phyloP scores from a whole-genome alignment of 2,888 invertebrate genomes.

The Lymantria monacha region DNA sequence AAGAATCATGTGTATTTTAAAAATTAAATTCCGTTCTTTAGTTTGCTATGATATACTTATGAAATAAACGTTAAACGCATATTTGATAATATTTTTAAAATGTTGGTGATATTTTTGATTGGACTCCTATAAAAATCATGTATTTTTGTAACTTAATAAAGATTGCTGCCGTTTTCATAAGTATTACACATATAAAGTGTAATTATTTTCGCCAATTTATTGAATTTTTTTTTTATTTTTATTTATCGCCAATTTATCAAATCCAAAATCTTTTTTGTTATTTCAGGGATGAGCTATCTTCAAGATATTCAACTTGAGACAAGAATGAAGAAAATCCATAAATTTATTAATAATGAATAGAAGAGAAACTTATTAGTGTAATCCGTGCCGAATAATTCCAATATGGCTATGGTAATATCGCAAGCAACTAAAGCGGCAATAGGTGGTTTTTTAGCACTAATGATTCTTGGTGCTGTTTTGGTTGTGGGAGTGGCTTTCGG shows the following conservation, averaged over 20 bases:
- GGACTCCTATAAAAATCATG: too few relatives aligned
- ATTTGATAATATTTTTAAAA: too few relatives aligned
- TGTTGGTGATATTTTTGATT: too few relatives aligned
- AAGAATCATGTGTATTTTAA: too few relatives aligned
- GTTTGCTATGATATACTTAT: too few relatives aligned
- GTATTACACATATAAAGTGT: too few relatives aligned
- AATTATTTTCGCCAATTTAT: too few relatives aligned
- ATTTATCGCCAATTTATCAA: neutral
- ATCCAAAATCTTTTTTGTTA: constrained; percentile 1
- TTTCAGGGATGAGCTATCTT: constrained; percentile 14
- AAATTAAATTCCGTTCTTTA: too few relatives aligned
- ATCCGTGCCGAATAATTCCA: constrained; percentile 60
- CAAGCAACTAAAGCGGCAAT: constrained; percentile 76
- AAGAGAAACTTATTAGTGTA: constrained; percentile 39
- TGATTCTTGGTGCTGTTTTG: constrained; percentile 72
- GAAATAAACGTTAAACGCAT: too few relatives aligned
- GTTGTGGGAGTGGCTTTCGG: constrained; percentile 74
- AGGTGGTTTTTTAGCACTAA: constrained; percentile 70
- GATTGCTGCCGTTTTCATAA: too few relatives aligned
- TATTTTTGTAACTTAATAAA: too few relatives aligned
- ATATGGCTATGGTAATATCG: constrained; percentile 79
- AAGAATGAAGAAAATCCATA: neutral
- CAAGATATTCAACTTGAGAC: neutral
- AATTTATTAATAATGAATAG: neutral
- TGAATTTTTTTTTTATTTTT: neutral